Base-by-base conservation (phyloP, 2,797 vertebrate genomes). In the Eulemur coronatus region DNA sequence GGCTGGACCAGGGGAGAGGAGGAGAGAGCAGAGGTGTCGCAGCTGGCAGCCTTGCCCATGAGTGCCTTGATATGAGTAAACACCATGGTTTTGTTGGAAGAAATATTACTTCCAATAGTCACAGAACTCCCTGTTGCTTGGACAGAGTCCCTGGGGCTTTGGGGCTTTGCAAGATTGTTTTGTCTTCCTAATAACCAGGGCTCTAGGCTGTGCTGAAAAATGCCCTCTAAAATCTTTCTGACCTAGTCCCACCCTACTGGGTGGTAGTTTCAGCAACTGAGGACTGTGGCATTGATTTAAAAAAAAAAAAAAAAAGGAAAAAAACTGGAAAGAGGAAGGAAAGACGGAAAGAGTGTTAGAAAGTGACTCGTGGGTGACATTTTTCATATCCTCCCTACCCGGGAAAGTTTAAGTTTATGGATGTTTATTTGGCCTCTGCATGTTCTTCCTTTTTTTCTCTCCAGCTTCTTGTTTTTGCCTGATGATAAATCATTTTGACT, bases 401-500 rank as follows among this genome's bases (percentile, higher is more conserved):
- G 33, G 65, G 59, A 50, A 92, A 91, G 72, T 90, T 91, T 79
- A 81, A 78, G 93, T 87, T 93, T 85, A 96, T 92, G 81, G 72
- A 28, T 96, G 89, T 89, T 89, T 94, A 93, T 84, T 95, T 96
- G 46, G 80, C 70, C 61, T 89, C 38, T 5, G 33, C 6, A 13
- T n/a, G 63, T 59, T 94, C 78, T 63, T 94, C 43, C 4, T 57
- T 52, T 48, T 69, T 65, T 82, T 26, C 46, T 81, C 55, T 80
- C 48, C 5, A 22, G 63, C 63, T 95, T 92, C 61, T 94, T 87
- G 89, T 89, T 95, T 97, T 75, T 52, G 50, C 67, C 57, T 90
- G 26, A 20, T 15, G 84, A 91, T 96, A 26, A 72, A 97, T 94
- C 92, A 50, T 80, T 94, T 67, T 89, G 95, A 92, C 70, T 30